phyloP scores from a whole-genome alignment of 1,140 invertebrate genomes.

The Drosophila leontia region DNA sequence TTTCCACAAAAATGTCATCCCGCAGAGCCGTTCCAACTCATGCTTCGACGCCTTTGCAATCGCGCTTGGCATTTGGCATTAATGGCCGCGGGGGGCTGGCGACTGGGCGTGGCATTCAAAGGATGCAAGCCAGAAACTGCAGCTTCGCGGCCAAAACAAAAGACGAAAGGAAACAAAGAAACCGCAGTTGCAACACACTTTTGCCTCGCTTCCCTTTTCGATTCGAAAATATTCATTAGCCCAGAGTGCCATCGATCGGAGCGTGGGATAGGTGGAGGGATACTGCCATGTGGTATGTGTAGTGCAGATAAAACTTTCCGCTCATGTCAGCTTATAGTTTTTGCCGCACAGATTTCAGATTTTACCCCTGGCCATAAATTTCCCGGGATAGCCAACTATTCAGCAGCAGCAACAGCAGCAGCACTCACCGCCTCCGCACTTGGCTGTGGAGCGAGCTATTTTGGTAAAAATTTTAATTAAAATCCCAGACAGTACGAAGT shows the following conservation, averaged over 20 bases:
- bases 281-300: not conserved
- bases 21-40: constrained; percentile 65
- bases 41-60: constrained; percentile 80
- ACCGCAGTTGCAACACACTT: constrained; percentile 64
- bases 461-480: constrained; percentile 81
- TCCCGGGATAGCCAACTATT: constrained; percentile 68
- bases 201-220: constrained; percentile 17
- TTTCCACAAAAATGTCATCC: constrained; percentile 49
- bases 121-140: not conserved
- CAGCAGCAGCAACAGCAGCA: constrained; percentile 9
- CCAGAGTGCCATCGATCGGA: constrained; percentile 57
- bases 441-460: constrained; percentile 51
- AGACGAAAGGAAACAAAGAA: constrained; percentile 67
- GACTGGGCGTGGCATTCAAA: not conserved
- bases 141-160: constrained; percentile 33
- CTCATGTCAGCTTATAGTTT: constrained; percentile 71
- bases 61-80: constrained; percentile 75
- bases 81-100: constrained; percentile 43
- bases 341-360: constrained; percentile 68
- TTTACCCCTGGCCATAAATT: constrained; percentile 68
- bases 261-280: not conserved
- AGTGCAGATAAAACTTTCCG: constrained; percentile 60
- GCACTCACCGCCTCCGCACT: constrained; percentile 41
- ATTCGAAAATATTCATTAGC: constrained; percentile 76
- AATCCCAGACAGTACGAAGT: constrained; percentile 69